Conservation (phyloP, 2,797 vertebrate species). For the Percopsis omiscomaycus region DNA sequence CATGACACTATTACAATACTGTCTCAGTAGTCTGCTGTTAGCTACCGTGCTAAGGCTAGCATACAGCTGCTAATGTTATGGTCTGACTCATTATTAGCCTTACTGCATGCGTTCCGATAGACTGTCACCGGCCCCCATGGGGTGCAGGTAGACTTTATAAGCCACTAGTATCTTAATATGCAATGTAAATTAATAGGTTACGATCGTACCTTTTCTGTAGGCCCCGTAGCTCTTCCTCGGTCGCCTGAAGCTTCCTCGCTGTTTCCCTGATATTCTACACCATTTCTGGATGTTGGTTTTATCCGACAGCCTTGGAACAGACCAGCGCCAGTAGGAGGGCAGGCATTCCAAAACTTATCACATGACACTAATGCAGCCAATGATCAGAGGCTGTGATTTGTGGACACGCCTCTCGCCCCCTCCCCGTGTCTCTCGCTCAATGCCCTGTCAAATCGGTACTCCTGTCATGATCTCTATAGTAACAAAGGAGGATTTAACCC, state of each 20-base stretch:
- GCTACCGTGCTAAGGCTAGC: conserved; percentile 9
- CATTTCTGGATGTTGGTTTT: conserved; percentile 66
- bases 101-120: conserved; percentile 58
- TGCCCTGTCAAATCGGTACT: conserved; percentile 69
- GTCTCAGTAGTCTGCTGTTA: conserved; percentile 3
- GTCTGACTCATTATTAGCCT: conserved; percentile 20
- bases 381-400: conserved; percentile 14
- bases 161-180: conserved; percentile 21
- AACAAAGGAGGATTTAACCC: conserved; percentile 68
- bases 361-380: conserved; percentile 67
- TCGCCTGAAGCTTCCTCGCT: conserved; percentile 42
- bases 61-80: conserved; percentile 41
- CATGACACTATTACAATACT: conserved; percentile 8
- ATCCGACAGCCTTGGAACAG: conserved; percentile 56
- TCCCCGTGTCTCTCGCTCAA: conserved; percentile 40
- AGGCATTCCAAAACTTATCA: conserved; percentile 72
- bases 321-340: conserved; percentile 52
- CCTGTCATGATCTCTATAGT: conserved; percentile 70
- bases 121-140: conserved; percentile 28
- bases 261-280: conserved; percentile 66
- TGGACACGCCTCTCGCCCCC: conserved; percentile 47
- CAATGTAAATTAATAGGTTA: background rate
- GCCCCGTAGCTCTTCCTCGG: conserved; percentile 34
- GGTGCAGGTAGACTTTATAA: background rate
- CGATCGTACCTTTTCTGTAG: conserved; percentile 64